Evolutionary conservation across 2,888 invertebrate genomes (phyloP), one percentile per base, ranked within the genome.

Genomic region (Zootermopsis nevadensis): DNA sequence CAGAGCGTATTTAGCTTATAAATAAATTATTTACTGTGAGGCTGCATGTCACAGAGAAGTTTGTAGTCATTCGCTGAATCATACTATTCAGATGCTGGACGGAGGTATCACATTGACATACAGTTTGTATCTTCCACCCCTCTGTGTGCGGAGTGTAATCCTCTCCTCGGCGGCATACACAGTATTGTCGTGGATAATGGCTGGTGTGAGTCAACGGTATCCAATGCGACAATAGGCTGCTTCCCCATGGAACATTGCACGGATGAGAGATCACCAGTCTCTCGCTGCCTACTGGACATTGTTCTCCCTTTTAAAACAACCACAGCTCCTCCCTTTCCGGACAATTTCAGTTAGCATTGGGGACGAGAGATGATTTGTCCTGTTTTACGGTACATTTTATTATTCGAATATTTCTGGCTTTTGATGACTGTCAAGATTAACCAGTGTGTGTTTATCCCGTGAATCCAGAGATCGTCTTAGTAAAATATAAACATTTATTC

Each of bases 121-220:
- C 15, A 48, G 19, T 1, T 4, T n/a, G n/a, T n/a, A n/a, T n/a
- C n/a, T n/a, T n/a, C 27, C 66, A 33, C 30, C 69, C 69, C 31
- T 12, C 60, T 60, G n/a, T 8, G 7, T 27, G 60, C n/a, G 8
- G 27, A 60, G 60, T 27, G 60, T 60, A 60, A 60, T 60, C n/a
- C n/a, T 60, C 60, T 27, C 60, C 60, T 8, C n/a, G 60, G 60
- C 60, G 12, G 6, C n/a, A 27, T 60, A 31, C 55, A 42, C 31
- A 33, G 31, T 55, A 77, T 77, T 77, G 77, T 55, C 53, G 42
- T 30, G 53, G 55, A 33, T 77, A 77, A 77, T 77, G 77, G 77
- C 55, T 31, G 77, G 55, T 77, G 55, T 77, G 77, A 77, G 77
- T 77, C 77, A 77, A 55, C 77, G 31, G 30, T 55, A 55, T 22